Evolutionary conservation across 2,888 invertebrate genomes (phyloP), one percentile per base, ranked within the genome.

Genomic region (Apamea monoglypha): DNA sequence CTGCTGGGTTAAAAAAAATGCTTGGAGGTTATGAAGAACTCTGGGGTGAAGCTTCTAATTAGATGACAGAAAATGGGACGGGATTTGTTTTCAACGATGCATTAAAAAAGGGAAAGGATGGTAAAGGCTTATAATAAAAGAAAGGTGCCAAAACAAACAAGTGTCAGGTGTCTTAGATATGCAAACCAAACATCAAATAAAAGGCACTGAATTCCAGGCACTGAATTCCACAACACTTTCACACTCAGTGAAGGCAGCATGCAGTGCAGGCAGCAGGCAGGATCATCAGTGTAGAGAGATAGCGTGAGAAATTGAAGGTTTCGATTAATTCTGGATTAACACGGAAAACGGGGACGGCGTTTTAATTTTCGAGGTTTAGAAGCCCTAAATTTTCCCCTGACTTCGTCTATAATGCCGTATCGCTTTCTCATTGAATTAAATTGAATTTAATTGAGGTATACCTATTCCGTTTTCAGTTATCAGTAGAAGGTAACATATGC

Each of bases 271-370:
- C 2, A 71, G 7, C 1, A 40, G 36, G 12, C 6, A n/a, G n/a
- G 7, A 63, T 40, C 12, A 71, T 61, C 59, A 40, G 40, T 63
- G 61, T 40, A 21, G 1, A 71, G 40, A 40, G 40, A 40, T 40
- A 40, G 71, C 40, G n/a, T 40, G 12, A 36, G 10, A 36, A 36
- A 56, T 18, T 18, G 18, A n/a, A 61, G 36, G 12, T 18, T 71
- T 71, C 12, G n/a, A 71, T 36, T 40, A n/a, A 61, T 71, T 40
- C 18, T n/a, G 61, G 36, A 59, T 36, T 70, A 53, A 70, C 25
- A 50, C 29, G 14, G 16, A 36, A 25, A 18, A 21, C 6, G 16
- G 10, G 10, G 12, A 7, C 1, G 72, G 2, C 16, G 8, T 59
- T 32, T 75, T 18, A 40, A 44, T 16, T 71, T 59, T 21, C 1